Evolutionary conservation across 1,140 invertebrate species (phyloP), one percentile per base, ranked within the genome.

Genomic region (Mactra quadrangularis): DNA sequence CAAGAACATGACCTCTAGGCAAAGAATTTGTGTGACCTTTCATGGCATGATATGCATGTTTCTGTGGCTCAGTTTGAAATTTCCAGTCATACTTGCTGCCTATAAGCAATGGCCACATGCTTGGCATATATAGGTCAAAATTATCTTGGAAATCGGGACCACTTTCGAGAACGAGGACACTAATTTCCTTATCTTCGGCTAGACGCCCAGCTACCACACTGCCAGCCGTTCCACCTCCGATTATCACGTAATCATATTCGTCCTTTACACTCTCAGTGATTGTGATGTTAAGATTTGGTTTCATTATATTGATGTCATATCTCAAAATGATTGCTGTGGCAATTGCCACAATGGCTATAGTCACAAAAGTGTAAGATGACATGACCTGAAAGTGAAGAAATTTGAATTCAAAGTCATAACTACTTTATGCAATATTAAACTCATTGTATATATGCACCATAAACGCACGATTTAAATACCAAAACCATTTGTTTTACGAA

Each of bases 151-250:
- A 97, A 92, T 97, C 96, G 9, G 96, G 96, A 0, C 97, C 97
- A 3, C 97, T 97, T 94, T 99, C 97, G 78, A 99, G 87, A 0
- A 98, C 92, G 2, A 98, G 93, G 0, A 98, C 95, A 72, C 95
- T 96, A 95, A 96, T 71, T n/a, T 95, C 74, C 0, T 90, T 89
- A 85, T 95, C 91, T 87, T 99, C 98, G 0, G 96, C 96, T 31
- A 99, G 92, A 9, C 98, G 95, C 92, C 96, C 98, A 0, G 98
- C 98, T 11, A 99, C 94, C 22, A 99, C 97, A 3, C 97, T 97
- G 0, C 97, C 98, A 88, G 98, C 97, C 0, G 98, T 98, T 15
- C 98, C 98, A 1, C 96, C 97, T 0, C 98, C 98, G n/a, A 99
- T 33, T 19, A 76, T 55, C 17, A 76, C 57, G 47, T 60, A 76